A percentile compares a stretch with the other conserved stretches of the same genome.
phyloP scores from a whole-genome alignment of 2,888 invertebrate species.

The Lycia hirtaria region DNA sequence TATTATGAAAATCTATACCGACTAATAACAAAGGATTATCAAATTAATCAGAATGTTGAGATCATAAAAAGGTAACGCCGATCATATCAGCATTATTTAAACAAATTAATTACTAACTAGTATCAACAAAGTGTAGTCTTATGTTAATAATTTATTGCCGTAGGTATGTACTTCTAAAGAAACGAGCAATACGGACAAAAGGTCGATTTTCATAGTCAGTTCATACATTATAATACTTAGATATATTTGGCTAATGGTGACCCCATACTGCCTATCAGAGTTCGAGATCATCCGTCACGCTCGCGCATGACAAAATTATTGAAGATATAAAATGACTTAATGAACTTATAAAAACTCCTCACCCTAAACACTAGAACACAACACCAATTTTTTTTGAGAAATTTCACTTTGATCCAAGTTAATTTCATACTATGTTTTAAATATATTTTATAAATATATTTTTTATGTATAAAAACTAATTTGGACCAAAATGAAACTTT shows the following conservation, averaged over 20 bases:
- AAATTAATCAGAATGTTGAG: slow-evolving; percentile 51
- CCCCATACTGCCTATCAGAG: neutral
- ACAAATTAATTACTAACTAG: slow-evolving; percentile 22
- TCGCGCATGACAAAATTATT: too few species aligned
- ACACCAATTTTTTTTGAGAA: too few species aligned
- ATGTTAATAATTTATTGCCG: slow-evolving; percentile 49
- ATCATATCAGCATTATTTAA: slow-evolving; percentile 54
- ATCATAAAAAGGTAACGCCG: slow-evolving; percentile 56
- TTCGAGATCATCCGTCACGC: too few species aligned
- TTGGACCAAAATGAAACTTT: too few species aligned
- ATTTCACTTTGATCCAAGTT: too few species aligned
- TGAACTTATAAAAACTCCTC: too few species aligned
- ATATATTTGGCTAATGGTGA: neutral
- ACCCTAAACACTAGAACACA: too few species aligned
- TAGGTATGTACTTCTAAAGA: slow-evolving; percentile 42
- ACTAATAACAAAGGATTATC: slow-evolving; percentile 8
- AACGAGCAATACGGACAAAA: slow-evolving; percentile 3
- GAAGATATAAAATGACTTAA: too few species aligned
- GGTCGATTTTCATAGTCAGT: neutral
- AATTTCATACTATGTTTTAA: too few species aligned
- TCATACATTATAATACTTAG: neutral
- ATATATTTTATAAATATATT: too few species aligned
- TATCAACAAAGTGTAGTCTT: slow-evolving; percentile 34
- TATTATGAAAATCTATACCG: slow-evolving; percentile 7
- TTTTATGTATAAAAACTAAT: too few species aligned